phyloP scores from a whole-genome alignment of 2,113 vertebrate genomes.

The Cololabis saira region DNA sequence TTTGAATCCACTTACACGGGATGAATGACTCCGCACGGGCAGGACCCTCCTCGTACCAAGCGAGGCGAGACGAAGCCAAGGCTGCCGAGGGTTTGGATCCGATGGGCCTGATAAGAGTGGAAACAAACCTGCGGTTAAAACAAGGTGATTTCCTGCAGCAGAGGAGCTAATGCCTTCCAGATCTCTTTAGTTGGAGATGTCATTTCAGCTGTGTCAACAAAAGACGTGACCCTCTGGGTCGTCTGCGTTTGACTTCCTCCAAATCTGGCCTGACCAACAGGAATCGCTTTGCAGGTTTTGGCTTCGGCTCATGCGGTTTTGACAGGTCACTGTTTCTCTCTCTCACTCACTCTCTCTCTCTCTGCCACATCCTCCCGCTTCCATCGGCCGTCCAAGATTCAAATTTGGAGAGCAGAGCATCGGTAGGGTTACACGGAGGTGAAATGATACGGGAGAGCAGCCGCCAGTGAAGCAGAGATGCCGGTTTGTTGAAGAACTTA shows the following conservation, averaged over 20 bases:
- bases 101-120: slow-evolving; percentile 23
- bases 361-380: slow-evolving; percentile 15
- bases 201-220: slow-evolving; percentile 35
- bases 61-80: slow-evolving; percentile 11
- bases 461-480: not conserved
- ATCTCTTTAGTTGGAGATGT: slow-evolving; percentile 34
- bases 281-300: slow-evolving; percentile 10
- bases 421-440: slow-evolving; percentile 10
- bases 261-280: slow-evolving; percentile 24
- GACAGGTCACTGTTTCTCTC: slow-evolving; percentile 7
- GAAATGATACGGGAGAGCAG: not conserved
- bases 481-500: too few relatives aligned
- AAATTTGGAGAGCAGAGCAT: slow-evolving; percentile 7
- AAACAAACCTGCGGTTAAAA: slow-evolving; percentile 32
- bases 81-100: slow-evolving; percentile 36
- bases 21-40: slow-evolving; percentile 4
- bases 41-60: slow-evolving; percentile 34
- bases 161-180: slow-evolving; percentile 47
- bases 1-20: slow-evolving; percentile 23
- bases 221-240: slow-evolving; percentile 13
- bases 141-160: slow-evolving; percentile 38
- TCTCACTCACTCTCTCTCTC: not conserved
- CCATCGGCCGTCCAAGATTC: slow-evolving; percentile 12
- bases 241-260: slow-evolving; percentile 9
- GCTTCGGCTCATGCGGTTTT: slow-evolving; percentile 8